Percentiles rank a stretch among this genome's conserved stretches.
These are phyloP conservation scores for Bombus breviceps DNA, from an alignment of 1,140 invertebrate genomes.

Conservation along the genomic window DNA sequence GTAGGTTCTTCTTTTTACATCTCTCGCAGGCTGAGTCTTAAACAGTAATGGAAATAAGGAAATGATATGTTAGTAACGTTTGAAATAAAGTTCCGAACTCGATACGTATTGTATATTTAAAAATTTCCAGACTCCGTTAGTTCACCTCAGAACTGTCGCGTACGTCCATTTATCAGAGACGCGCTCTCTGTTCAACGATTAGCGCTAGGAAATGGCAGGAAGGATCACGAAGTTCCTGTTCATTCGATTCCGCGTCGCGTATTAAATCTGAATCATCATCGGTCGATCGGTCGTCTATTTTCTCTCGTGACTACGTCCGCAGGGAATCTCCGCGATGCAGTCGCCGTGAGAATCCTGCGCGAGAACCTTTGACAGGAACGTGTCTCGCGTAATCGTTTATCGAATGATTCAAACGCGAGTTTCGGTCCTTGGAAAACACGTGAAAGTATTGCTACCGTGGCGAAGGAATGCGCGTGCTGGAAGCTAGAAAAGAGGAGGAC, in stretches of 20 bases:
- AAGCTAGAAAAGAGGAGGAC: background rate
- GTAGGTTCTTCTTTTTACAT: no score
- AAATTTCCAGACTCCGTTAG: background rate
- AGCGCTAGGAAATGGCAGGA: background rate
- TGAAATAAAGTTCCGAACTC: background rate
- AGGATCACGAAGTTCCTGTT: conserved; percentile 16
- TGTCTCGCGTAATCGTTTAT: conserved; percentile 28
- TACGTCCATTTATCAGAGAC: background rate
- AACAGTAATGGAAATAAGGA: background rate
- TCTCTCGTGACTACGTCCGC: conserved; percentile 28
- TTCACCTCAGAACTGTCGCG: background rate
- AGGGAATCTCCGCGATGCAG: conserved; percentile 17
- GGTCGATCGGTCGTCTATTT: conserved; percentile 34
- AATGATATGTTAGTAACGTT: background rate
- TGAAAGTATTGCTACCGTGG: conserved; percentile 22
- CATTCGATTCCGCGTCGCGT: background rate
- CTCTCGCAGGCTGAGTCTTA: background rate
- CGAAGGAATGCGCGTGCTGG: background rate
- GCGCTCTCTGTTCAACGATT: conserved; percentile 6
- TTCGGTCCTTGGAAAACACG: conserved; percentile 26
- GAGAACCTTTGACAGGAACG: conserved; percentile 18
- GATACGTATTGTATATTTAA: background rate
- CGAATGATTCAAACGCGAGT: conserved; percentile 40
- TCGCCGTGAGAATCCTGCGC: background rate
- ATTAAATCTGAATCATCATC: conserved; percentile 37